These are phyloP conservation scores for Hippocampus mohnikei DNA, from an alignment of 2,113 vertebrate species.

Conservation along the genomic window DNA sequence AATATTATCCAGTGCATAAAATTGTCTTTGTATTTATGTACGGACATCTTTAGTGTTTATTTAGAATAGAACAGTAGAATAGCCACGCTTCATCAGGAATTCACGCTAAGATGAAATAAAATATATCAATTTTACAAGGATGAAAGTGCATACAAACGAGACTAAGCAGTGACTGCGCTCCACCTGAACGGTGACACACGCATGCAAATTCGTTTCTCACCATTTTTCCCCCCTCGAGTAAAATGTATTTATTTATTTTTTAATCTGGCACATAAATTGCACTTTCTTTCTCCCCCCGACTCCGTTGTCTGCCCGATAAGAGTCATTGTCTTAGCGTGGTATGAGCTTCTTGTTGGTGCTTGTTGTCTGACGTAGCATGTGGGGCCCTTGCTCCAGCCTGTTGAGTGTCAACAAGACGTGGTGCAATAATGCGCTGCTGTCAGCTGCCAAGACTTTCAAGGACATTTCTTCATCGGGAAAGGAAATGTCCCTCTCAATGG, in stretches of 20 bases:
- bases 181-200: not conserved
- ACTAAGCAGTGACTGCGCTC: slow-evolving; percentile 1
- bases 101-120: slow-evolving; percentile 19
- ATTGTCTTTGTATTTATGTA: no score
- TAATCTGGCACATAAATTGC: slow-evolving; percentile 9
- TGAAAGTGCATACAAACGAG: slow-evolving; percentile 29
- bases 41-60: no score
- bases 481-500: slow-evolving; percentile 13
- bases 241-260: slow-evolving; percentile 25
- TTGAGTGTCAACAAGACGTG: slow-evolving; percentile 72
- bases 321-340: slow-evolving; percentile 44
- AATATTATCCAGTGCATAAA: no score
- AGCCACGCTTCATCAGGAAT: slow-evolving; percentile 10
- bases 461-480: slow-evolving; percentile 49
- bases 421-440: slow-evolving; percentile 59
- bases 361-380: slow-evolving; percentile 67
- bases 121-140: slow-evolving; percentile 36
- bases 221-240: slow-evolving; percentile 11
- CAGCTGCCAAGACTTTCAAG: slow-evolving; percentile 59
- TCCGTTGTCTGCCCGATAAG: slow-evolving; percentile 17
- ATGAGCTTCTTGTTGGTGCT: slow-evolving; percentile 68
- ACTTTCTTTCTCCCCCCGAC: slow-evolving; percentile 5
- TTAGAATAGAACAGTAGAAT: not conserved
- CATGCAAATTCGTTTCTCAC: not conserved
- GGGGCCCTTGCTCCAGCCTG: slow-evolving; percentile 68